Conservation (phyloP, 1,140 invertebrate genomes). For the Orchesella cincta region DNA sequence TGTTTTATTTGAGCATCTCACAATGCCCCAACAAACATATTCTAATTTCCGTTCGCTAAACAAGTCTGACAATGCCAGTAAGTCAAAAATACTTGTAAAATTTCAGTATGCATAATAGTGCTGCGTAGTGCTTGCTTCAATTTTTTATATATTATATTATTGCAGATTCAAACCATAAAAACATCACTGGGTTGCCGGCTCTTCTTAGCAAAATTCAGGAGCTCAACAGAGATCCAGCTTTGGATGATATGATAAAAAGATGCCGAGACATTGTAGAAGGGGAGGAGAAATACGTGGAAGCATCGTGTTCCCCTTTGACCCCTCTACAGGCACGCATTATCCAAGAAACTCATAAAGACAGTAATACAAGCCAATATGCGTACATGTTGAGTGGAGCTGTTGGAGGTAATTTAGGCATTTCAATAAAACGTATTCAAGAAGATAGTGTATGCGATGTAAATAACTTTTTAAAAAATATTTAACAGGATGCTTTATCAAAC, state of each 20-base stretch:
- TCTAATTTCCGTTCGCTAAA: background rate
- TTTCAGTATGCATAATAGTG: background rate
- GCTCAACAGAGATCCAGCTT: background rate
- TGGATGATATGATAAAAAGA: background rate
- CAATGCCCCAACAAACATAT: background rate
- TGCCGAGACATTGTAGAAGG: background rate
- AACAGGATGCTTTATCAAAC: background rate
- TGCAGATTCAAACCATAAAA: too few species aligned
- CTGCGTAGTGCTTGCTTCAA: background rate
- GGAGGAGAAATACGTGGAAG: background rate
- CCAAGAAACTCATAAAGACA: background rate
- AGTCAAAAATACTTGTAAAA: background rate
- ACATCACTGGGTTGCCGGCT: too few species aligned
- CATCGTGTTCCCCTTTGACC: background rate
- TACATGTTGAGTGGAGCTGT: background rate
- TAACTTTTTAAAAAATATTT: background rate
- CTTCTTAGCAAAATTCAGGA: background rate
- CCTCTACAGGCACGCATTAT: background rate
- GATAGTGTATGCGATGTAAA: too few species aligned
- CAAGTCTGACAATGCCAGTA: background rate
- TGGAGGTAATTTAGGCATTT: background rate
- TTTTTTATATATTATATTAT: background rate
- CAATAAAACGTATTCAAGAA: background rate
- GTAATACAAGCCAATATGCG: background rate
- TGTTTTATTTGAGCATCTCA: background rate